phyloP scores from a whole-genome alignment of 2,113 vertebrate genomes.

The Pterophyllum scalare region DNA sequence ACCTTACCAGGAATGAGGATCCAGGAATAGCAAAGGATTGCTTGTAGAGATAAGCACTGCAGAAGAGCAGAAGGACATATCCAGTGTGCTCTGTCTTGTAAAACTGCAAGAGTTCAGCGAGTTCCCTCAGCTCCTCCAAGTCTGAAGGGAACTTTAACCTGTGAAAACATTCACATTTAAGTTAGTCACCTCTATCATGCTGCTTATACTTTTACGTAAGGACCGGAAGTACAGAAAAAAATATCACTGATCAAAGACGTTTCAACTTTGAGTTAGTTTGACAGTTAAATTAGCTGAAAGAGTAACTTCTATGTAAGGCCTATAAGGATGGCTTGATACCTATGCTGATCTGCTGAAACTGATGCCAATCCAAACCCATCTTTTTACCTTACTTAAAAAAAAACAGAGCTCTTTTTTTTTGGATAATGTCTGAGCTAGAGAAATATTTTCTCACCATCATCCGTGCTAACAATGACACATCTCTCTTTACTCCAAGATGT shows the following conservation, averaged over 20 bases:
- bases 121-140: slow-evolving; percentile 89
- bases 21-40: slow-evolving; percentile 98
- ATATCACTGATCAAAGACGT: neutral
- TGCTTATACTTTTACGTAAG: neutral
- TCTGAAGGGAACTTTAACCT: slow-evolving; percentile 95
- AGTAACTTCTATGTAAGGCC: neutral
- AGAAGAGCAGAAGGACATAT: slow-evolving; percentile 92
- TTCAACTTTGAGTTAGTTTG: neutral
- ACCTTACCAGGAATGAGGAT: slow-evolving; percentile 91
- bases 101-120: slow-evolving; percentile 87
- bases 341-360: neutral
- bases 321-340: neutral
- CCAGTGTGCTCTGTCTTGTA: slow-evolving; percentile 90
- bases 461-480: neutral
- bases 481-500: neutral
- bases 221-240: neutral
- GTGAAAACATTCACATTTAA: slow-evolving; percentile 4
- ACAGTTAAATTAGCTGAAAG: neutral
- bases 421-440: too few species aligned
- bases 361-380: neutral
- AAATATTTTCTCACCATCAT: neutral
- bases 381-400: neutral
- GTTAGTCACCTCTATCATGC: neutral
- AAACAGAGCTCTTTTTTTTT: neutral
- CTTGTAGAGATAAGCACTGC: slow-evolving; percentile 96